Evolutionary conservation across 1,140 invertebrate genomes (phyloP).

Genomic region (Drosophila micromelanica): DNA sequence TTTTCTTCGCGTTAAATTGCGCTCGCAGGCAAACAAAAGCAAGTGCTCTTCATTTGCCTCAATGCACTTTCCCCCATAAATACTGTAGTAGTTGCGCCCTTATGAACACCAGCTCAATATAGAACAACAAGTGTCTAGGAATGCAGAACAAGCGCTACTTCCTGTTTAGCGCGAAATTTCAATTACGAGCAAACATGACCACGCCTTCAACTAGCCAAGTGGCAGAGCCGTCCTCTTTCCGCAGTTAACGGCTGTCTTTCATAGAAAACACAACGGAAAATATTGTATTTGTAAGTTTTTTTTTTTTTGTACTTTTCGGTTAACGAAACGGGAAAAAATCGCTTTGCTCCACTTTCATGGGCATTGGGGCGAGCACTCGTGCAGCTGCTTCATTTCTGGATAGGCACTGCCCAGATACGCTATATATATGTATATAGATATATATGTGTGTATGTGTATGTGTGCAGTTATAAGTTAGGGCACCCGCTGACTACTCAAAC

Average conservation of each 20-base stretch:
- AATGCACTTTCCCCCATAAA: slow-evolving; percentile 33
- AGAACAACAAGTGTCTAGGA: slow-evolving; percentile 64
- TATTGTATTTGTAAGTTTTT: slow-evolving; percentile 66
- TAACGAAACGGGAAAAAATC: slow-evolving; percentile 66
- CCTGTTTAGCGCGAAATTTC: slow-evolving; percentile 81
- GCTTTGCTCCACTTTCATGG: slow-evolving; percentile 73
- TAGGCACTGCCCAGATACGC: slow-evolving; percentile 31
- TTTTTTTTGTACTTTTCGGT: slow-evolving; percentile 40
- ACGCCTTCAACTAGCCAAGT: slow-evolving; percentile 6
- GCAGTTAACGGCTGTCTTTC: neutral
- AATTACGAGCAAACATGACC: slow-evolving; percentile 75
- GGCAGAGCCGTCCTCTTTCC: neutral
- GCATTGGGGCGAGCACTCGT: slow-evolving; percentile 68
- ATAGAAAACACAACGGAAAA: slow-evolving; percentile 48
- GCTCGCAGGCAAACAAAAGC: slow-evolving; percentile 6
- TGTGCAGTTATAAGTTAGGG: slow-evolving; percentile 61
- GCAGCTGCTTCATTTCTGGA: slow-evolving; percentile 72
- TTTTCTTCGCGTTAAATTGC: neutral
- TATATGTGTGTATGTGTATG: slow-evolving; percentile 28
- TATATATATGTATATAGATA: slow-evolving; percentile 20
- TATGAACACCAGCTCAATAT: slow-evolving; percentile 25
- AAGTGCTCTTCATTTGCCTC: slow-evolving; percentile 41
- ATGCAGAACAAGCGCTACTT: slow-evolving; percentile 59
- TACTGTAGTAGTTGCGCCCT: slow-evolving; percentile 11
- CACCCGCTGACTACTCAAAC: slow-evolving; percentile 80